Base-by-base conservation (phyloP, 2,113 vertebrate species). In the Sporophila hypoxantha region DNA sequence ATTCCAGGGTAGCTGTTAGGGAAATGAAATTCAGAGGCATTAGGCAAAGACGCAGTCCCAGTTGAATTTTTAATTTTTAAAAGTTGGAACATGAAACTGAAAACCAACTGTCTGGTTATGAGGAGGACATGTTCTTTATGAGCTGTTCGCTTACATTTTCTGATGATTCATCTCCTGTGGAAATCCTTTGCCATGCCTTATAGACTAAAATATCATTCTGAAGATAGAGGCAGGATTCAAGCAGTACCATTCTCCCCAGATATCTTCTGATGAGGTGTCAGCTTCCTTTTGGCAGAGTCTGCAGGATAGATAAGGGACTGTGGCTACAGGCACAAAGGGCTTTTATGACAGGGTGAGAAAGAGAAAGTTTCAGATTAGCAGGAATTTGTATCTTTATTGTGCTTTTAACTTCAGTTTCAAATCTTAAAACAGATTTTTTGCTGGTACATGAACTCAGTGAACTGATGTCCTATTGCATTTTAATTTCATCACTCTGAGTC, bases 341-440 rank as follows among this genome's bases (percentile, higher is more conserved):
- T 95, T 95, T 95, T 92, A 81, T 95, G 95, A 95, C 92, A 95
- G 95, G 91, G 93, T 92, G 94, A 94, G 93, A 93, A 94, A 89
- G 91, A 93, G 85, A 95, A 92, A 92, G 85, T 84, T 95, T 93
- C 92, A 95, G 95, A 94, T 95, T 95, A 95, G 80, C 74, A 76
- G 88, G 91, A 92, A 89, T 94, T 92, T 91, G 74, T 94, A 88
- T 93, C 93, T 95, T 95, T 95, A 94, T 91, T 94, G 80, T 83
- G 89, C 94, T 95, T 95, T 94, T 95, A 94, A 92, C 89, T 95
- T 93, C 66, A 69, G 74, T 89, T 94, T 88, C 56, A 69, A 89
- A 89, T 89, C 92, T 88, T 92, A 82, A 88, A 92, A 67, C 85
- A 84, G 94, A 89, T 89, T 95, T 94, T 94, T 94, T 16, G 6